Conservation (phyloP, 1,140 invertebrate species). For the Drosophila mauritiana region DNA sequence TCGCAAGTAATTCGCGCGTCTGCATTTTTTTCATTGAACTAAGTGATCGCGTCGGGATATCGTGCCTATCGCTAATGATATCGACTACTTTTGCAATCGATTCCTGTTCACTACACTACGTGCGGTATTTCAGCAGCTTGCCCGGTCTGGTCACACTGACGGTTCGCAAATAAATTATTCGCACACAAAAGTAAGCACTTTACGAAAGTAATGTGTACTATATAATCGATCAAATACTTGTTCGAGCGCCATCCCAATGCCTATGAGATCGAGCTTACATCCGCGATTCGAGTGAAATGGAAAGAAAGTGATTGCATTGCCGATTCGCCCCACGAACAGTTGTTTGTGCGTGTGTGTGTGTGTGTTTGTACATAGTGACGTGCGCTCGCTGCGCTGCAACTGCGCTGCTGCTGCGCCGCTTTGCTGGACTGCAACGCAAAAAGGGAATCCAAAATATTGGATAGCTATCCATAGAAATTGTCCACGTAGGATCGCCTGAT, state of each 20-base stretch:
- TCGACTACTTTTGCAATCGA: neutral
- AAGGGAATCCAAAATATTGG: conserved; percentile 19
- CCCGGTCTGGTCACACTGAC: conserved; percentile 15
- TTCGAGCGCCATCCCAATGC: conserved; percentile 6
- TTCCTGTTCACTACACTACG: neutral
- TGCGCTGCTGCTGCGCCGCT: conserved; percentile 37
- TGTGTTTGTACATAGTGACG: conserved; percentile 63
- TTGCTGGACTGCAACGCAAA: conserved; percentile 66
- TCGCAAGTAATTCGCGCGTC: neutral
- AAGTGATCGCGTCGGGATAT: neutral
- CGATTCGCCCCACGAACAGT: conserved; percentile 25
- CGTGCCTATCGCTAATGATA: neutral
- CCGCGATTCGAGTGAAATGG: conserved; percentile 33
- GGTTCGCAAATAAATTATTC: conserved; percentile 52
- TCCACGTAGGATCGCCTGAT: conserved; percentile 6
- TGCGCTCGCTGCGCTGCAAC: conserved; percentile 57
- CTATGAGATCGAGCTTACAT: neutral
- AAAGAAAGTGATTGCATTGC: conserved; percentile 43
- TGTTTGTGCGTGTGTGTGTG: conserved; percentile 37
- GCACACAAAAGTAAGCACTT: conserved; percentile 40
- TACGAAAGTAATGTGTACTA: conserved; percentile 17
- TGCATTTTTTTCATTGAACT: neutral
- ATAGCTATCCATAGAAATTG: conserved; percentile 5
- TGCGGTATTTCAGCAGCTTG: neutral
- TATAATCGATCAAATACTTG: conserved; percentile 20